Evolutionary conservation across 2,797 vertebrate species (phyloP).

Genomic region (Sebastes cheni): DNA sequence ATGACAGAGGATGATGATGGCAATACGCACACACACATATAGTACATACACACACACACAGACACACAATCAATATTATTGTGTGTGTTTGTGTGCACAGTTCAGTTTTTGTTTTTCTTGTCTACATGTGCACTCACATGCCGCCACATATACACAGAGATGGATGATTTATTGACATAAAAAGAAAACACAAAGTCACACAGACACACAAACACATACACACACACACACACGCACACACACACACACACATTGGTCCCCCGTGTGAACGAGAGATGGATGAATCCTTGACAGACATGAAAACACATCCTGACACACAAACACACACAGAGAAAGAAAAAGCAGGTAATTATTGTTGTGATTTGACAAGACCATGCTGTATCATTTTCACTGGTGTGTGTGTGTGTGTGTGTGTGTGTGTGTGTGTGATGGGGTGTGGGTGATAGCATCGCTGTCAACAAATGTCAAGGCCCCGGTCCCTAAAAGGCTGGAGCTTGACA

Average conservation of each 20-base stretch:
- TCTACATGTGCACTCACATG: not conserved
- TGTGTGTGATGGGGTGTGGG: conserved; percentile 28
- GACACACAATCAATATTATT: conserved; percentile 29
- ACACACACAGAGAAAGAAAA: conserved; percentile 6
- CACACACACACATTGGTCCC: not conserved
- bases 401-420: not conserved
- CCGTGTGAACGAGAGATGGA: not conserved
- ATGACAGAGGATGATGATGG: conserved; percentile 10
- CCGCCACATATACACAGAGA: not conserved
- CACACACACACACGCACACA: not conserved
- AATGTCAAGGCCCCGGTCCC: conserved; percentile 44
- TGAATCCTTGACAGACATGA: conserved; percentile 37
- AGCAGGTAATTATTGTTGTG: conserved; percentile 57
- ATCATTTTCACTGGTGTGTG: conserved; percentile 42
- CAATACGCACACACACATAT: not conserved
- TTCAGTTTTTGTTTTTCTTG: conserved; percentile 2
- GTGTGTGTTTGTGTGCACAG: not conserved
- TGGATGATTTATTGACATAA: conserved; percentile 46
- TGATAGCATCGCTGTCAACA: conserved; percentile 53
- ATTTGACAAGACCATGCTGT: conserved; percentile 50
- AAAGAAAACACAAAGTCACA: conserved; percentile 20
- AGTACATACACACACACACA: not conserved
- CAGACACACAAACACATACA: not conserved
- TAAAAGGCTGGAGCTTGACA: conserved; percentile 58
- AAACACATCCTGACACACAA: conserved; percentile 38